Evolutionary conservation across 2,113 vertebrate species (phyloP), one percentile per base, ranked within the genome.

Genomic region (Xenopus tropicalis): DNA sequence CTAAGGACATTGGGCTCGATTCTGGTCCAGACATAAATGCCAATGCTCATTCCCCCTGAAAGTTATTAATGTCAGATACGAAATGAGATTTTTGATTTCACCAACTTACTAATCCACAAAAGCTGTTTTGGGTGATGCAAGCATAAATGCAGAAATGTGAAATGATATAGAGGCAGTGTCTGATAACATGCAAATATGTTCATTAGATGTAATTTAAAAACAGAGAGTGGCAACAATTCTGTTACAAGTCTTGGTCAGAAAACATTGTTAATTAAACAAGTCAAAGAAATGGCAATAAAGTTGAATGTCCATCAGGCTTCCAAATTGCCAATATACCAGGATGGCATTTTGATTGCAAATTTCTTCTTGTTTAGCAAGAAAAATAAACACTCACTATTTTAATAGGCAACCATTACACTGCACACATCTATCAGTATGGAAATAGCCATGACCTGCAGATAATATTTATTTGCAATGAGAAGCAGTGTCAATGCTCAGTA

Each of bases 11-110:
- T 81, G 87, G 90, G 86, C 90, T 91, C 86, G 79, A 89, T 89
- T 89, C 85, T 71, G 91, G 90, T 85, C 91, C 87, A 90, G 87
- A 87, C 87, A 90, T 86, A 90, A 92, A 91, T 88, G 88, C 88
- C 91, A 89, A 83, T 90, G 90, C 87, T 91, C 87, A 90, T 88
- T 91, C 88, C 87, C 86, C 87, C 88, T 89, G 88, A 92, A 92
- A 92, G 88, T 92, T 92, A 92, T 91, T 92, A 90, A 92, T 88
- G 91, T 91, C 91, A 92, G 88, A 92, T 90, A 88, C 86, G 87
- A 92, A 92, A 92, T 91, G 87, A 91, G 89, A 90, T 91, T 91
- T 91, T 89, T 91, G 82, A 91, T 91, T 91, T 92, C 87, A 90
- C 90, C 89, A 91, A 86, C 88, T 91, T 88, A 82, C 85, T 88